Base-by-base conservation (phyloP, 2,797 vertebrate species). In the Hipposideros larvatus region DNA sequence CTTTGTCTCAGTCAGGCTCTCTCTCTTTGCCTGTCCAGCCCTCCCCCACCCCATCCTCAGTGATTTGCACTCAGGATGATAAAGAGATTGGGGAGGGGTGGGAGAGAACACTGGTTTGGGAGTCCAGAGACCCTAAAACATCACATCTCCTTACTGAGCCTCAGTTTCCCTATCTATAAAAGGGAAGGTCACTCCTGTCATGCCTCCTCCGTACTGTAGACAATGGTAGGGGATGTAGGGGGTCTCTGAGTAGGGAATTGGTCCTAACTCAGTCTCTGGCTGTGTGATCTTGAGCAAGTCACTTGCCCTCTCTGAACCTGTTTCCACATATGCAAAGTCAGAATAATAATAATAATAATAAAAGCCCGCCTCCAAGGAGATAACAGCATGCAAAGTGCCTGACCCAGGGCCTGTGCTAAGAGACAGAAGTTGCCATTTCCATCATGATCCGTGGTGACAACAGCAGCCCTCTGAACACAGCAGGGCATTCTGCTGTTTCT, bases 361-460 rank as follows among this genome's bases (percentile, higher is more conserved):
- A 21, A 19, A 26, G 28, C 10, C 66, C 26, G 24, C 11, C 31
- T 43, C 4, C 1, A 1, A 57, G 70, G n/a, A 68, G 41, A 43
- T 1, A 5, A 37, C 3, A 1, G 9, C 26, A 16, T 2, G 1
- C 46, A 2, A 66, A 26, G 85, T 1, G 7, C 51, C 26, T 1
- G 4, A 48, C 61, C 15, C 48, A 0, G 2, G 24, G 34, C 28
- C 68, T 6, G 63, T 0, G n/a, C 74, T 21, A 16, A 37, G 34
- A 31, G 43, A 43, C 2, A 1, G 57, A 26, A 48, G 46, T 7
- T 53, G 19, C 46, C 73, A 21, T 28, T 7, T 5, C 3, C 2
- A 0, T 37, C 14, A 0, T 10, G 10, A 2, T 11, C 0, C 0
- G 34, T 0, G n/a, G 37, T 0, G 16, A 43, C 4, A 0, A 46